Conservation (phyloP, 2,113 vertebrate genomes). For the Zosterops pallidus region DNA sequence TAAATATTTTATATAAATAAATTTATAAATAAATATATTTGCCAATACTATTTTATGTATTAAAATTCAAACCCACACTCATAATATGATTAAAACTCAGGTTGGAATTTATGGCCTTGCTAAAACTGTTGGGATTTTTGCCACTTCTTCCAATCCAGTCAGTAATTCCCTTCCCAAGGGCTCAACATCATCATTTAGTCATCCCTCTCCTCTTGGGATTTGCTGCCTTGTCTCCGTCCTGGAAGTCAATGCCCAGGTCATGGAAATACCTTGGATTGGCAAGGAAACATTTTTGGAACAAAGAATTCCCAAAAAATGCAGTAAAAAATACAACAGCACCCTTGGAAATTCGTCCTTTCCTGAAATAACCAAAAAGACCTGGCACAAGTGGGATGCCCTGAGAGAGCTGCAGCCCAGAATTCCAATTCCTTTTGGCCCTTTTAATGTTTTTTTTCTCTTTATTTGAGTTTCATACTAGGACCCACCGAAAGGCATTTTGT, state of each 20-base stretch:
- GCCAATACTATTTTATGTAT: background rate
- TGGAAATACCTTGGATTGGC: background rate
- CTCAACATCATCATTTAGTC: background rate
- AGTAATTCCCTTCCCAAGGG: background rate
- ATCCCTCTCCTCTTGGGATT: background rate
- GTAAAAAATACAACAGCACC: background rate
- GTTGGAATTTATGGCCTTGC: background rate
- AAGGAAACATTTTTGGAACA: background rate
- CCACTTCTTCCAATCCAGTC: background rate
- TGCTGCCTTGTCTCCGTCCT: background rate
- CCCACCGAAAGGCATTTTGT: background rate
- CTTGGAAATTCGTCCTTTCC: background rate
- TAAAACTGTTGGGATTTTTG: background rate
- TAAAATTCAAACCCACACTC: background rate
- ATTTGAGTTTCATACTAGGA: background rate
- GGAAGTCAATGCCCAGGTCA: background rate
- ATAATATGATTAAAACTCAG: background rate
- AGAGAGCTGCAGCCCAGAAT: background rate
- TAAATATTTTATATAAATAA: background rate
- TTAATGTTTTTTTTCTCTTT: background rate
- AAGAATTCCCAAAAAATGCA: background rate
- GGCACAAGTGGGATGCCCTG: accelerated
- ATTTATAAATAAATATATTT: background rate
- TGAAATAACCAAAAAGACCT: background rate
- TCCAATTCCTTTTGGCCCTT: background rate